These are phyloP conservation scores for Cryptocephalus moraei DNA, from an alignment of 2,888 invertebrate species.

Conservation along the genomic window DNA sequence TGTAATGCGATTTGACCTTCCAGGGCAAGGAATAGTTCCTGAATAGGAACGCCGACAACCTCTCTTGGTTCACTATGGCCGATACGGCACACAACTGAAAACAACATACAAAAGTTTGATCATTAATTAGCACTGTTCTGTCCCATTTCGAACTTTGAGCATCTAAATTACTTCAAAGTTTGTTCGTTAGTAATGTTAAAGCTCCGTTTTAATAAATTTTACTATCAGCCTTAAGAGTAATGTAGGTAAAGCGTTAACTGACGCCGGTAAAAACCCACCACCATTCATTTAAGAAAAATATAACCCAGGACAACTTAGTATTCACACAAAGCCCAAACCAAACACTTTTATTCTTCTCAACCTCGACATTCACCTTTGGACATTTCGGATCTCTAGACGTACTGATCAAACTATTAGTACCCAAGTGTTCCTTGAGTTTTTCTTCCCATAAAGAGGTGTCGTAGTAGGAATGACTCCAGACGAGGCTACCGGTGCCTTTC, in stretches of 20 bases:
- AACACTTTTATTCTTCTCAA: background rate
- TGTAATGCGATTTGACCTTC: constrained; percentile 55
- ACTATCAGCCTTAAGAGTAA: too few species aligned
- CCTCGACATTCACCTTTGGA: constrained; percentile 40
- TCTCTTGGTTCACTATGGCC: constrained; percentile 64
- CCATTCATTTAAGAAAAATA: background rate
- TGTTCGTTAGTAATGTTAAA: too few species aligned
- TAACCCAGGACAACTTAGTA: too few species aligned
- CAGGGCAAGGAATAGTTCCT: constrained; percentile 71
- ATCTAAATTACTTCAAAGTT: too few species aligned
- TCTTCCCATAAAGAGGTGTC: constrained; percentile 74
- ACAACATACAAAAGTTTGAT: background rate
- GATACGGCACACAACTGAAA: constrained; percentile 63
- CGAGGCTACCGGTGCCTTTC: constrained; percentile 60
- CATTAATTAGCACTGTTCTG: too few species aligned
- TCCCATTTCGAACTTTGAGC: too few species aligned
- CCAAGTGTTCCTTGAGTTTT: constrained; percentile 56
- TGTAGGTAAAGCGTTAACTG: too few species aligned
- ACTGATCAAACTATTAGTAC: constrained; percentile 49
- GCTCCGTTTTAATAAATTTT: too few species aligned
- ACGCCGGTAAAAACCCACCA: too few species aligned
- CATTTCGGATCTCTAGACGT: constrained; percentile 41
- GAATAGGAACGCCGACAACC: constrained; percentile 68
- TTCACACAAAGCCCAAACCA: background rate
- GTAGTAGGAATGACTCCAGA: constrained; percentile 80